Base-by-base conservation (phyloP, 2,888 invertebrate species). In the Ceratothoa steindachneri region DNA sequence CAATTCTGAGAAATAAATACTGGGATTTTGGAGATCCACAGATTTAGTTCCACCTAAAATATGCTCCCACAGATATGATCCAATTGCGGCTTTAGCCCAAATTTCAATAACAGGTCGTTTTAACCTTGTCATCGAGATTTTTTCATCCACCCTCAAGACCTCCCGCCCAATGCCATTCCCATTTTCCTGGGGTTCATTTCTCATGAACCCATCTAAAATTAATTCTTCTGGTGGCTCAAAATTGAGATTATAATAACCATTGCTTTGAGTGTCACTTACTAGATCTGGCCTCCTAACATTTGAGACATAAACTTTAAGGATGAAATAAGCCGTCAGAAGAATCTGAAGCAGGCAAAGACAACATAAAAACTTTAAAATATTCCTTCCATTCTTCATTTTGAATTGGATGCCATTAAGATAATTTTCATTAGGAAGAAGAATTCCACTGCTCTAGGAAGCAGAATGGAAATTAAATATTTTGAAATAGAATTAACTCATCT, bases 81-180 rank as follows among this genome's bases (percentile, higher is more conserved):
- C 19, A 60, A 60, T 60, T 22, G 60, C 60, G 12, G 60, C 60
- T 24, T 60, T 60, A 60, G 22, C 60, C 60, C 60, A 60, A 24
- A 60, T 60, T 60, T n/a, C 27, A 60, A 60, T 24, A 1, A 1
- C 24, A n/a, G 15, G n/a, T 51, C 15, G 19, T 7, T 60, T 60
- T 3, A 24, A 15, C 5, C 15, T 5, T 15, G 5, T 15, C 15
- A 15, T 41, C 15, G 41, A 41, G 5, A 41, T 41, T 9, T 9
- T 9, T 41, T 41, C 41, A 41, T 15, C 22, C 1, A 12, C 60
- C 24, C 24, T 60, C 2, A 60, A 24, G 12, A 60, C 12, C 12
- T 24, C 60, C 12, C 60, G 60, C 24, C 24, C 60, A 60, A 60
- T n/a, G 12, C 19, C 60, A 24, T 24, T 60, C 12, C 27, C 60